Percentiles rank a stretch among this genome's conserved stretches.
Conservation (phyloP, 2,113 vertebrate species). For the Echinops telfairi region DNA sequence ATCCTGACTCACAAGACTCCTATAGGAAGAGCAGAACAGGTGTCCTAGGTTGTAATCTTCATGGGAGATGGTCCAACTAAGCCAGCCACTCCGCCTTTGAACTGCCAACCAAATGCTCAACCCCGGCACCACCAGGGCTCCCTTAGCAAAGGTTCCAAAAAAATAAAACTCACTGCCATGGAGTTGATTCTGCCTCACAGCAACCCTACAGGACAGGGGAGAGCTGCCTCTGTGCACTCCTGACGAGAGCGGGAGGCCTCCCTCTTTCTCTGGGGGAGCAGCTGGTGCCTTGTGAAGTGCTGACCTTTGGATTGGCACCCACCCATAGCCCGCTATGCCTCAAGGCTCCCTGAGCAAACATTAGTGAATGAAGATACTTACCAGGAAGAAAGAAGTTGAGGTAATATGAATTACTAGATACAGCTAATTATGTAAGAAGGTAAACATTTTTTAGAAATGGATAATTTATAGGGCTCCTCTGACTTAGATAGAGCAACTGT, state of each 20-base stretch:
- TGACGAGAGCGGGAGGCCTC: no score
- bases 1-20: neutral
- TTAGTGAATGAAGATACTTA: constrained; percentile 19
- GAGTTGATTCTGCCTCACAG: no score
- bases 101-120: neutral
- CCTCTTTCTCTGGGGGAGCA: no score
- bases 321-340: neutral
- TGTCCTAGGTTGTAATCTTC: neutral
- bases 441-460: constrained; percentile 11
- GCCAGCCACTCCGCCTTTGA: neutral
- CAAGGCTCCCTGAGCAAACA: neutral
- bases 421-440: constrained; percentile 32
- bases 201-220: no score
- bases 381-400: neutral
- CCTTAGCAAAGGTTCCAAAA: neutral
- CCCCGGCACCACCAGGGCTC: neutral
- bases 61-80: neutral
- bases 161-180: no score
- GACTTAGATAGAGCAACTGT: neutral
- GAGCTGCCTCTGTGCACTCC: no score
- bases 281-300: no score
- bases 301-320: neutral
- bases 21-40: neutral
- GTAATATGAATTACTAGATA: constrained; percentile 38
- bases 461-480: neutral